phyloP scores from a whole-genome alignment of 2,888 invertebrate genomes.

The Alsophila aescularia region DNA sequence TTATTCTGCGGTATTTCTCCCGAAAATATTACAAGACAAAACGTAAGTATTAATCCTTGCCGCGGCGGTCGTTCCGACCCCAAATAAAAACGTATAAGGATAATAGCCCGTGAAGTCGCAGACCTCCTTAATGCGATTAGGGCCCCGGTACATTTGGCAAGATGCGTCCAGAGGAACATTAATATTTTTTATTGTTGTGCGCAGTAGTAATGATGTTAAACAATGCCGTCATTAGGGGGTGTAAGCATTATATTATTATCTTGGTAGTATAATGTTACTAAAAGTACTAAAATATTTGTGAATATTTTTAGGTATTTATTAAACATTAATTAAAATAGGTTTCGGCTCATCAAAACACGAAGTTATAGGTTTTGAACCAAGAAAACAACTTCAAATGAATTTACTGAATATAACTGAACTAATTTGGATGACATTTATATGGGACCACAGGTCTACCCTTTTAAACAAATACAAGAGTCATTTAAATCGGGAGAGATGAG shows the following conservation, averaged over 20 bases:
- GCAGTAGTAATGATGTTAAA: conserved; percentile 72
- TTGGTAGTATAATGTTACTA: too few relatives aligned
- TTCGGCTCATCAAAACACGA: too few relatives aligned
- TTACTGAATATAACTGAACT: too few relatives aligned
- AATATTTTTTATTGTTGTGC: conserved; percentile 80
- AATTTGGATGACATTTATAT: too few relatives aligned
- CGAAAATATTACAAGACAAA: conserved; percentile 40
- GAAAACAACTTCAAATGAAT: too few relatives aligned
- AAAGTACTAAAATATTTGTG: too few relatives aligned
- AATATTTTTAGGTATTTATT: too few relatives aligned
- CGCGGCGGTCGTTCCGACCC: conserved; percentile 52
- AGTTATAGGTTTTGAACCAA: too few relatives aligned
- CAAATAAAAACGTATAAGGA: conserved; percentile 73
- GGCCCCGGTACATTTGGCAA: conserved; percentile 64
- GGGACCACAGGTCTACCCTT: too few relatives aligned
- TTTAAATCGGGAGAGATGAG: too few relatives aligned
- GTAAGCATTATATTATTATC: conserved; percentile 5
- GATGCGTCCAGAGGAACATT: conserved; percentile 60
- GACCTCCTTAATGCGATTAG: conserved; percentile 69
- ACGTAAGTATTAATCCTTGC: conserved; percentile 57
- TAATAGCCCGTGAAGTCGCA: conserved; percentile 80
- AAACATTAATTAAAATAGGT: too few relatives aligned
- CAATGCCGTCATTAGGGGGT: conserved; percentile 46
- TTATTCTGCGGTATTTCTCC: neutral
- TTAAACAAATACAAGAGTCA: too few relatives aligned